Evolutionary conservation across 2,888 invertebrate genomes (phyloP), one percentile per base, ranked within the genome.

Genomic region (Agrochola lota): DNA sequence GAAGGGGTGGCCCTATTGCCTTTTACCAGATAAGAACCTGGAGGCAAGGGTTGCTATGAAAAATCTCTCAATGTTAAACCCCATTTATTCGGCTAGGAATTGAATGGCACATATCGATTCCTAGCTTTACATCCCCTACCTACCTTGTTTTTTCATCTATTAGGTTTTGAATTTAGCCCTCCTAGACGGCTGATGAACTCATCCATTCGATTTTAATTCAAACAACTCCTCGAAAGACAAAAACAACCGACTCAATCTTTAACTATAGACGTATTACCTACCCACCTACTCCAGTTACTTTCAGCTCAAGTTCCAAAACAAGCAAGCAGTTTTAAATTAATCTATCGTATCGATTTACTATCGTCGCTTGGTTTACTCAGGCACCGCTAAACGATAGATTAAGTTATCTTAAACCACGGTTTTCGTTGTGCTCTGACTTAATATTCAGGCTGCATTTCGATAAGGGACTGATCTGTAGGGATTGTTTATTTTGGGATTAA

Each of bases 351-450:
- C 72, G 85, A 81, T 75, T 55, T 9, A 68, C 30, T 63, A 82
- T 82, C 76, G 40, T 26, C 52, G 17, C 43, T 49, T 12, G 11
- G 72, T 84, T 85, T 77, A 85, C 72, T 82, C 72, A 85, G 84
- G 84, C 67, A 35, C n/a, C 72, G 83, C 77, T 83, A 82, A 81
- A 63, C 72, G 26, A 63, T 71, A 67, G 83, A 84, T 82, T 82
- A 78, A 78, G 70, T 85, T 64, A 84, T 75, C 81, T 85, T 60
- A 71, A 71, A 74, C 77, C 68, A 35, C 77, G 17, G 70, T 77
- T 82, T 52, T 75, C 63, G 69, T 59, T 43, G 60, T 73, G 57
- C 77, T 40, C 64, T 46, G 52, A 66, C 9, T 85, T 74, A 81
- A 85, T 84, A 85, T 81, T 81, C 71, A 85, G 49, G 17, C 46